Base-by-base conservation (phyloP, 2,888 invertebrate genomes). In the Zonitis immaculata region DNA sequence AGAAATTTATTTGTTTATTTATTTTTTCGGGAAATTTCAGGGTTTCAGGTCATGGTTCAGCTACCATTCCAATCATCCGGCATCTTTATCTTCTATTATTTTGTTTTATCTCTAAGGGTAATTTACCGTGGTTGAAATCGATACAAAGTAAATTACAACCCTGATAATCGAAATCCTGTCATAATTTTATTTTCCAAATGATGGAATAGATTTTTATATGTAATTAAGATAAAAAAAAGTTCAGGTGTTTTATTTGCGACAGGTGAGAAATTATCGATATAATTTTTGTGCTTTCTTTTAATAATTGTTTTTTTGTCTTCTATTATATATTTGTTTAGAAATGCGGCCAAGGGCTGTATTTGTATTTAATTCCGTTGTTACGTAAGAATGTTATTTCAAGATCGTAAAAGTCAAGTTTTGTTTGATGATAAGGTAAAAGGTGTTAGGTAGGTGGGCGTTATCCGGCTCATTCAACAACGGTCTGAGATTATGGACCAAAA, bases 31-130 rank as follows among this genome's bases (percentile, higher is more conserved):
- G 18, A 35, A 35, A 35, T 9, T 14, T 14, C 18, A 16, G 8
- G 50, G 56, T 50, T 56, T 54, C 60, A 55, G 48, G 57, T 62
- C 58, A 60, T 57, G 63, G 61, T 61, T 60, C 61, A 63, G 54
- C 56, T 60, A 59, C 52, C 55, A 58, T 59, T 60, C 60, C 64
- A 63, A 65, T 63, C 62, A 65, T n/a, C n/a, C n/a, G n/a, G n/a
- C n/a, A n/a, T n/a, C n/a, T n/a, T n/a, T n/a, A n/a, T n/a, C n/a
- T n/a, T n/a, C n/a, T n/a, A n/a, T n/a, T n/a, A n/a, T n/a, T n/a
- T n/a, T n/a, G n/a, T n/a, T n/a, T n/a, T n/a, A n/a, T n/a, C n/a
- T n/a, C n/a, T n/a, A n/a, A n/a, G n/a, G n/a, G n/a, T n/a, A n/a
- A n/a, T n/a, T n/a, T n/a, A n/a, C n/a, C n/a, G n/a, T n/a, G n/a